These are phyloP conservation scores for Gryllus bimaculatus DNA, from an alignment of 1,140 invertebrate genomes.

Conservation along the genomic window DNA sequence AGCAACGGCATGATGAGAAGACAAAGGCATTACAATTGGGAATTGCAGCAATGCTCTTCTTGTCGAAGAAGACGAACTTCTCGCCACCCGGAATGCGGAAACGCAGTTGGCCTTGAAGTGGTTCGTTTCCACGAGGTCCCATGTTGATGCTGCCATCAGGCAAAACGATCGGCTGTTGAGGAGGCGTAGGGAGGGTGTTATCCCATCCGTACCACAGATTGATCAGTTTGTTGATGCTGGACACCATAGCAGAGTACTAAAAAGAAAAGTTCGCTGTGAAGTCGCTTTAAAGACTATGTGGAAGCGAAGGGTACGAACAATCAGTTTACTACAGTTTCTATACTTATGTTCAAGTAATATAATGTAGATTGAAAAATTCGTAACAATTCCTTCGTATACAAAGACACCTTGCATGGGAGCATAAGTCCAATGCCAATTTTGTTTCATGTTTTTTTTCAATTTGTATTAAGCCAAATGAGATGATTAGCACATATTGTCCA, in stretches of 20 bases:
- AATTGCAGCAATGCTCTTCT: background rate
- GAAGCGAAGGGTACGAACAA: too few species aligned
- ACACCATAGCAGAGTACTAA: background rate
- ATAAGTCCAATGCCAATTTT: too few species aligned
- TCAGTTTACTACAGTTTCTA: too few species aligned
- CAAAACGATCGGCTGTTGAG: background rate
- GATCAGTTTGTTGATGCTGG: slow-evolving; percentile 6
- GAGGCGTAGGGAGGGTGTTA: background rate
- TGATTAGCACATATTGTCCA: too few species aligned
- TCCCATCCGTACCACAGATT: background rate
- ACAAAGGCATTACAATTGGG: background rate
- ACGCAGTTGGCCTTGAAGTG: background rate
- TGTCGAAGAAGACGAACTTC: background rate
- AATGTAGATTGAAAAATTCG: too few species aligned
- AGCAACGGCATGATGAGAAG: too few species aligned
- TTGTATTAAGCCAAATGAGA: too few species aligned
- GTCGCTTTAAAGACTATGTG: background rate
- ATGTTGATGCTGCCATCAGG: background rate
- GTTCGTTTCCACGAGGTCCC: background rate
- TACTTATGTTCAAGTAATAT: too few species aligned
- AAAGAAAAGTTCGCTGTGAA: background rate
- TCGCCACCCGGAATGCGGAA: slow-evolving; percentile 9
- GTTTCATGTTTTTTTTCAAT: too few species aligned
- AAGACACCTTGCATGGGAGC: too few species aligned
- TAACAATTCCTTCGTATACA: too few species aligned